Conservation (phyloP, 2,797 vertebrate species). For the Gymnopithys bicolor region DNA sequence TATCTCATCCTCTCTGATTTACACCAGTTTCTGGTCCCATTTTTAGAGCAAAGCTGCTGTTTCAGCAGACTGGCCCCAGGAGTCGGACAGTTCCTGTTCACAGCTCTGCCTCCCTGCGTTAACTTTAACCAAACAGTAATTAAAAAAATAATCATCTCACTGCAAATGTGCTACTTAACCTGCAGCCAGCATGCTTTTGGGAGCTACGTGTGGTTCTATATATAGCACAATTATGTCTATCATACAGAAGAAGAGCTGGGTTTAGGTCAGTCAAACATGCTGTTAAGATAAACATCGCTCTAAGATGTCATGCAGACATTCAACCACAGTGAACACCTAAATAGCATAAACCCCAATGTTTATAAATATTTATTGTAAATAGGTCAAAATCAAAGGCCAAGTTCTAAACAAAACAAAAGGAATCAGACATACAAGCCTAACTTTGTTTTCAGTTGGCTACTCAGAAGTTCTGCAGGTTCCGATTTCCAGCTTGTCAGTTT, state of each 20-base stretch:
- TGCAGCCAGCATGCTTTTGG: background rate
- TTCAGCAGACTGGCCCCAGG: background rate
- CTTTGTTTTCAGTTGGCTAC: background rate
- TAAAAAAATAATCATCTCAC: background rate
- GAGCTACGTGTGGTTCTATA: background rate
- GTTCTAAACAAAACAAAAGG: background rate
- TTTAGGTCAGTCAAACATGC: background rate
- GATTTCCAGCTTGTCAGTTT: background rate
- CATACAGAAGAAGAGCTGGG: background rate
- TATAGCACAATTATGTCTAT: background rate
- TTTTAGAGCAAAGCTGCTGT: background rate
- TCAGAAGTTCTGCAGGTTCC: background rate
- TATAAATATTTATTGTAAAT: constrained; percentile 1
- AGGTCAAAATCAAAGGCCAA: background rate
- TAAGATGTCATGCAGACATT: background rate
- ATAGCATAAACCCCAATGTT: background rate
- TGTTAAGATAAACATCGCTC: background rate
- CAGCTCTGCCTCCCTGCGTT: background rate
- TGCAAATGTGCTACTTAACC: background rate
- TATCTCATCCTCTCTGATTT: background rate
- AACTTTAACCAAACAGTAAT: background rate
- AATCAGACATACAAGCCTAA: background rate
- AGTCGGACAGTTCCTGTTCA: background rate
- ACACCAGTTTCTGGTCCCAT: background rate
- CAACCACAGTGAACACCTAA: background rate